These are phyloP conservation scores for Eutolmus rufibarbis DNA, from an alignment of 2,888 invertebrate genomes.

Conservation along the genomic window DNA sequence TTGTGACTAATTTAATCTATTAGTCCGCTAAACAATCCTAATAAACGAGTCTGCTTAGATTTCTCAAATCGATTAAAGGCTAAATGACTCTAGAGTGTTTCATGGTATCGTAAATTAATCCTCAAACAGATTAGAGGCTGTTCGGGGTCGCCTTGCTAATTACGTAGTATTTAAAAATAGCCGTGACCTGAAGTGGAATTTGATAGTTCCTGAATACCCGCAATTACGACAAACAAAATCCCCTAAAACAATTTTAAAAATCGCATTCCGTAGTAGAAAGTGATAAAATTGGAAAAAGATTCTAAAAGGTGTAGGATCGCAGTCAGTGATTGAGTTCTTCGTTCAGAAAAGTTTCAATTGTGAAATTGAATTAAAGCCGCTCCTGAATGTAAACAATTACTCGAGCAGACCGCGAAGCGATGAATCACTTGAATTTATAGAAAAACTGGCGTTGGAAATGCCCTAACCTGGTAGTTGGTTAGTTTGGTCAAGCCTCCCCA, in stretches of 20 bases:
- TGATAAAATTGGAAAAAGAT: not conserved
- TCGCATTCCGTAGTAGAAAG: not conserved
- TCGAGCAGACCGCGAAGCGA: not conserved
- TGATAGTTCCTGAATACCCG: not conserved
- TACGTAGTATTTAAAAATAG: not conserved
- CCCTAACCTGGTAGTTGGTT: not conserved
- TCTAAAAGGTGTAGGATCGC: not conserved
- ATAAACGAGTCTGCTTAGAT: not conserved
- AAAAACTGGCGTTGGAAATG: not conserved
- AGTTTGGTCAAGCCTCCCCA: not conserved
- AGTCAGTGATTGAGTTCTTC: not conserved
- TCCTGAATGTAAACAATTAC: not conserved
- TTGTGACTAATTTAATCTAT: not conserved
- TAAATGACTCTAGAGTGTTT: not conserved
- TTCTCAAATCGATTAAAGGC: not conserved
- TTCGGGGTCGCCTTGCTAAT: not conserved
- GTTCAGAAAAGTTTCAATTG: not conserved
- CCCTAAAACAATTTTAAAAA: not conserved
- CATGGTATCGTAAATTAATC: not conserved
- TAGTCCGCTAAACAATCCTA: not conserved
- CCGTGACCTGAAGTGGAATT: not conserved
- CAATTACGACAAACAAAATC: not conserved
- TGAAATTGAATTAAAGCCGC: not conserved
- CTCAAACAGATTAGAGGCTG: not conserved
- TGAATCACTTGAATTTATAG: not conserved